Base-by-base conservation (phyloP, 2,888 invertebrate genomes). In the Bombylius major region DNA sequence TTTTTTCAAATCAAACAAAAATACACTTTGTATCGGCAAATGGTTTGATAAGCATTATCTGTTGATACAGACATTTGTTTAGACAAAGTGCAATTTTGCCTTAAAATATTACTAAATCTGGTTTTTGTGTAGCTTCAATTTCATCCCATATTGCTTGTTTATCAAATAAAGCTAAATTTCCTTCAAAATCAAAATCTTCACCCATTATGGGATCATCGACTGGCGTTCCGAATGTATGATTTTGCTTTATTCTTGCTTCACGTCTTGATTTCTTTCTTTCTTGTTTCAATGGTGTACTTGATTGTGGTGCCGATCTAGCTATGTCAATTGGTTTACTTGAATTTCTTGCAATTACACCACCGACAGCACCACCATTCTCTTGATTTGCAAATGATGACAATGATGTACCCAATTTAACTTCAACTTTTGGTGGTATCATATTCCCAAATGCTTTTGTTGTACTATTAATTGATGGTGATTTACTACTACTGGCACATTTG, bases 131-230 rank as follows among this genome's bases (percentile, higher is more conserved):
- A 65, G 76, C 72, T 66, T 84, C 82, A 51, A 88, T 81, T 71
- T 86, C 82, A 65, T 87, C 82, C 82, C 85, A 88, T 51, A 88
- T 78, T 33, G 87, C 87, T 74, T 82, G 76, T 75, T 94, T 94
- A 75, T 94, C 87, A 75, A 95, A 95, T 51, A 95, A 77, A 32
- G 92, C 92, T 55, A 94, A 78, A 77, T 94, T 95, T 61, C 90
- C 91, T 70, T 95, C 94, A 78, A 95, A 94, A 78, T 95, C 94
- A 77, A 95, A 95, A 66, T 95, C 94, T 69, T 86, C 70, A 50
- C 69, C 66, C 56, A 72, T 62, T 4, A 67, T 59, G 1, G 72
- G 70, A 65, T 75, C 74, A 58, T 75, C 74, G 4, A 71, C 65
- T 4, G 73, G 71, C 23, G 69, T 69, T 32, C 70, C 69, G 62